Percentiles rank a stretch among this genome's conserved stretches.
These are phyloP conservation scores for Crocodylus rhombifer DNA, from an alignment of 2,797 vertebrate genomes.

Conservation along the genomic window DNA sequence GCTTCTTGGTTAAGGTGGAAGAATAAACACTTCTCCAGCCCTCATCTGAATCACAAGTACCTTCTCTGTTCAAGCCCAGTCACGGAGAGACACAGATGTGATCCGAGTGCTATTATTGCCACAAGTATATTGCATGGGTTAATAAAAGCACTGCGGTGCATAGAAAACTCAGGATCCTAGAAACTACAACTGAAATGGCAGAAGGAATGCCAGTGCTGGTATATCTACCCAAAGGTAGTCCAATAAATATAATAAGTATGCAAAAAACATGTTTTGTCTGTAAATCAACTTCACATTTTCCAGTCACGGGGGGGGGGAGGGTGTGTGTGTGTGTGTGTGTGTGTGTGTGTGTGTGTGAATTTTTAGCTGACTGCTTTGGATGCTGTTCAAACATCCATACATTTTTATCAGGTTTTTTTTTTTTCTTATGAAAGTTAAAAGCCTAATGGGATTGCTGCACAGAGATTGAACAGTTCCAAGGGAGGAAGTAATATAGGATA, in stretches of 20 bases:
- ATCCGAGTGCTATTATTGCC: not conserved
- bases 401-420: conserved; percentile 73
- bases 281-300: conserved; percentile 28
- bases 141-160: not conserved
- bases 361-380: conserved; percentile 64
- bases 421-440: conserved; percentile 72
- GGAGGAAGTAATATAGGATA: conserved; percentile 79
- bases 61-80: not conserved
- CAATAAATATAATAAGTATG: conserved; percentile 8
- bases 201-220: not conserved
- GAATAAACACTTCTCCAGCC: not conserved
- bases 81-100: not conserved
- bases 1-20: not conserved
- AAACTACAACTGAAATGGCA: not conserved
- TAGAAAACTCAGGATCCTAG: not conserved
- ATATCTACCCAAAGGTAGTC: not conserved
- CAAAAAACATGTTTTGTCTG: not conserved
- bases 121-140: not conserved
- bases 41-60: not conserved
- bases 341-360: not conserved
- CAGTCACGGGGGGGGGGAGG: no score
- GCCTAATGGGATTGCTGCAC: conserved; percentile 73
- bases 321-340: not conserved
- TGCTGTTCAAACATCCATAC: conserved; percentile 74
- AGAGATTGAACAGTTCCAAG: conserved; percentile 68